Conservation (phyloP, 2,888 invertebrate genomes). For the Micoletzkya japonica region DNA sequence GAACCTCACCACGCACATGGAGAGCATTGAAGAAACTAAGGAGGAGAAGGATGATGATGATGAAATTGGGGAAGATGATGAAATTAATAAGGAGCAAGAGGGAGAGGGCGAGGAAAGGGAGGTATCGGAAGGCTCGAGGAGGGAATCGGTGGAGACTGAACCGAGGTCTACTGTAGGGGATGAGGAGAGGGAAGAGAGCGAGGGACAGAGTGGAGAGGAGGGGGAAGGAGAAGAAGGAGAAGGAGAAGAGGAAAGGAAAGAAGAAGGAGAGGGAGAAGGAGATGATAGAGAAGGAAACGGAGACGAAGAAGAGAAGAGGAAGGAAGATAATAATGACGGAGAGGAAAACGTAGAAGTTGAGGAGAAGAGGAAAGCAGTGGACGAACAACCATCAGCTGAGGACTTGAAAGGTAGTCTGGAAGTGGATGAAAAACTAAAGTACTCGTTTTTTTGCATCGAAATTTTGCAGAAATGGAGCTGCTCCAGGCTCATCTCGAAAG, state of each 20-base stretch:
- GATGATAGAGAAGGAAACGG: not conserved
- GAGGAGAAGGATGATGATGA: not conserved
- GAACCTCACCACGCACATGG: too few species aligned
- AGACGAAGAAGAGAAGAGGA: not conserved
- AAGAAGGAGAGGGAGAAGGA: not conserved
- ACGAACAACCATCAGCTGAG: not conserved
- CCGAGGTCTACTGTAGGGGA: too few species aligned
- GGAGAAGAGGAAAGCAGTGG: not conserved
- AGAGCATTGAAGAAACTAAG: conserved; percentile 17
- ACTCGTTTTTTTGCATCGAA: not conserved
- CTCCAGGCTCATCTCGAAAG: conserved; percentile 1
- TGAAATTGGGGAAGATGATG: not conserved
- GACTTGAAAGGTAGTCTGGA: too few species aligned
- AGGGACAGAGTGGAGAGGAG: not conserved
- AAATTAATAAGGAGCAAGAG: not conserved
- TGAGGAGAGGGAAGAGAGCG: not conserved
- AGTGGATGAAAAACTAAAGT: too few species aligned
- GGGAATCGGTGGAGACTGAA: too few species aligned
- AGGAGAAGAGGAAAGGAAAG: not conserved
- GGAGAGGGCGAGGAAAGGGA: not conserved
- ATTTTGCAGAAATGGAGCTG: conserved; percentile 2
- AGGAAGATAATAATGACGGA: not conserved
- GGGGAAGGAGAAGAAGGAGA: not conserved
- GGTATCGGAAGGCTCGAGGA: too few species aligned
- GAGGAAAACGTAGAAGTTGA: not conserved